Conservation (phyloP, 1,140 invertebrate genomes). For the Apis cerana region DNA sequence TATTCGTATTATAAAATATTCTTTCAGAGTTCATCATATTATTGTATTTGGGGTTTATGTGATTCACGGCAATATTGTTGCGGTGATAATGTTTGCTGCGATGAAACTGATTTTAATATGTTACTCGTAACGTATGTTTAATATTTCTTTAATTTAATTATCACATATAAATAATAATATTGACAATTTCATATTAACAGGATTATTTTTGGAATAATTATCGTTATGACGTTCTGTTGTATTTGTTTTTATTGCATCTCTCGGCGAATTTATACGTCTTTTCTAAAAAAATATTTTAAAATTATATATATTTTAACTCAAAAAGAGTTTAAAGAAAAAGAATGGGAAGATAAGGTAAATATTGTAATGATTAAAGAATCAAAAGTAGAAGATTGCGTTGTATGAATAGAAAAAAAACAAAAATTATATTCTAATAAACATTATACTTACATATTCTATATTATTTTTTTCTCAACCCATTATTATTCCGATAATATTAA, state of each 20-base stretch:
- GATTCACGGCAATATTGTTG: conserved; percentile 43
- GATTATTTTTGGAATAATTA: background rate
- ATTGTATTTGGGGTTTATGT: conserved; percentile 55
- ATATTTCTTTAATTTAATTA: background rate
- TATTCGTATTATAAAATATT: background rate
- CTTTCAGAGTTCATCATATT: conserved; percentile 43
- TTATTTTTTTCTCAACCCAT: background rate
- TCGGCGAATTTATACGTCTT: background rate
- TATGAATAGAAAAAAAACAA: conserved; percentile 4
- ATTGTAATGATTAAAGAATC: background rate
- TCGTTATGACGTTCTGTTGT: background rate
- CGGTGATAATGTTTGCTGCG: conserved; percentile 55
- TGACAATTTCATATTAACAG: background rate
- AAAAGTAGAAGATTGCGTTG: background rate
- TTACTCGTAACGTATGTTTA: conserved; percentile 34
- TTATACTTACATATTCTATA: background rate
- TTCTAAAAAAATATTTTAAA: conserved; percentile 3
- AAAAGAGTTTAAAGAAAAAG: background rate
- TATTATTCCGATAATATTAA: background rate
- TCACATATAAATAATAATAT: background rate
- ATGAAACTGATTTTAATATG: conserved; percentile 17
- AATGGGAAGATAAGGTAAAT: background rate
- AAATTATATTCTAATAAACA: background rate
- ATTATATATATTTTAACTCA: conserved; percentile 10
- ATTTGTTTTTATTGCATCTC: conserved; percentile 2